phyloP scores from a whole-genome alignment of 2,888 invertebrate species.

The Protodeltote pygarga region DNA sequence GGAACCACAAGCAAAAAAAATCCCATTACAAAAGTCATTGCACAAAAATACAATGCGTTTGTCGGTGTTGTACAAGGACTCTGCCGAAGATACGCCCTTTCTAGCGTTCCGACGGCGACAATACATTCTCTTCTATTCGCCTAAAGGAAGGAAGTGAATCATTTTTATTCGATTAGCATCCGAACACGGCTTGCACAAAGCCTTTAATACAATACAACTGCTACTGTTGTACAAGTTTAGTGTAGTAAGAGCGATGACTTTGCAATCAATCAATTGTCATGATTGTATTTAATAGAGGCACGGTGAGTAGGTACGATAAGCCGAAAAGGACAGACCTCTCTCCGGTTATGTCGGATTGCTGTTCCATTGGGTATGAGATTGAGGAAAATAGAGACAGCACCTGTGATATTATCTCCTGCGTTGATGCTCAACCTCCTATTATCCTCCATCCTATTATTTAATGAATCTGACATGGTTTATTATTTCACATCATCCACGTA shows the following conservation, averaged over 20 bases:
- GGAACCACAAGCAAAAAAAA: slow-evolving; percentile 14
- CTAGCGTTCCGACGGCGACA: slow-evolving; percentile 53
- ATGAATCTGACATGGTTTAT: too few species aligned
- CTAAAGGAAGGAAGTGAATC: slow-evolving; percentile 75
- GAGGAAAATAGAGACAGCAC: too few species aligned
- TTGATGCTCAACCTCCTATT: too few species aligned
- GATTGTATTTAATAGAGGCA: slow-evolving; percentile 4
- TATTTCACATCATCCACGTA: too few species aligned
- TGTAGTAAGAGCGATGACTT: slow-evolving; percentile 48
- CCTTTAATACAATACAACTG: slow-evolving; percentile 47
- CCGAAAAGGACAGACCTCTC: too few species aligned
- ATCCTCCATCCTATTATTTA: too few species aligned
- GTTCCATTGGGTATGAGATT: too few species aligned
- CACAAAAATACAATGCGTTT: slow-evolving; percentile 49
- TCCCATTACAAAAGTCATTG: slow-evolving; percentile 37
- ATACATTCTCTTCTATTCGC: slow-evolving; percentile 49
- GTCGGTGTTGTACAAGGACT: slow-evolving; percentile 59
- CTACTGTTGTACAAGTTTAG: slow-evolving; percentile 55
- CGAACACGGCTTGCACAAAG: slow-evolving; percentile 57
- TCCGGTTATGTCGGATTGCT: too few species aligned
- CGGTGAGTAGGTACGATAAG: too few species aligned
- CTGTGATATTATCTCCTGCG: too few species aligned
- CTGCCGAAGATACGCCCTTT: slow-evolving; percentile 60
- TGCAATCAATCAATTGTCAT: slow-evolving; percentile 41
- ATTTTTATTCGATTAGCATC: slow-evolving; percentile 75